Conservation (phyloP, 1,140 invertebrate species). For the Pogonus chalceus region DNA sequence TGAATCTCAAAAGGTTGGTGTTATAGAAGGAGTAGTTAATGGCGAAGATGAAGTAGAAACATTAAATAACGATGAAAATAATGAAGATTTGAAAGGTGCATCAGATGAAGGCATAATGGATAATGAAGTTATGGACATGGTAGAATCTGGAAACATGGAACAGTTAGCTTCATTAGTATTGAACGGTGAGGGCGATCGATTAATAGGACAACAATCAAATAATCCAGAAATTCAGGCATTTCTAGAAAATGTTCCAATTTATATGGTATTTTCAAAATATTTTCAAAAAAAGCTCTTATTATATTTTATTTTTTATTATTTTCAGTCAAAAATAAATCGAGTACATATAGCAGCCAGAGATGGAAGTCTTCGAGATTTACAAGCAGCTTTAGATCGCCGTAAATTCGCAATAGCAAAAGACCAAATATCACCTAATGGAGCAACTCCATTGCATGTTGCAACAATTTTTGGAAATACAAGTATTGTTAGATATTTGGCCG, state of each 20-base stretch:
- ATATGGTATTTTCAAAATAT: slow-evolving; percentile 65
- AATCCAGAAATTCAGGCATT: slow-evolving; percentile 81
- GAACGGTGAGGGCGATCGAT: slow-evolving; percentile 70
- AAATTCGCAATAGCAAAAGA: slow-evolving; percentile 84
- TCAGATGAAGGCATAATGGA: slow-evolving; percentile 30
- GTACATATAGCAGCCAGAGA: slow-evolving; percentile 79
- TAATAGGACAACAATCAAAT: slow-evolving; percentile 60
- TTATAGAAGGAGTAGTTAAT: slow-evolving; percentile 52
- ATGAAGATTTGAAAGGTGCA: slow-evolving; percentile 11
- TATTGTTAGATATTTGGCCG: slow-evolving; percentile 50
- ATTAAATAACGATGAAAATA: slow-evolving; percentile 37
- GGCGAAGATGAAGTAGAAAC: slow-evolving; percentile 51
- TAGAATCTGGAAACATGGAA: slow-evolving; percentile 75
- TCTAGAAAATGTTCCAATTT: slow-evolving; percentile 78
- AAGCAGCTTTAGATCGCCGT: slow-evolving; percentile 76
- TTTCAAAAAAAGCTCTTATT: neutral
- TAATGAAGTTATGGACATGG: slow-evolving; percentile 46
- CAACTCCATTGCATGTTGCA: slow-evolving; percentile 87
- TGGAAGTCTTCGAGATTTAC: slow-evolving; percentile 74
- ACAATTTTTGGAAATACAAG: slow-evolving; percentile 69
- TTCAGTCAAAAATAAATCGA: slow-evolving; percentile 76
- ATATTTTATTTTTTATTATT: neutral
- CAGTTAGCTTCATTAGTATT: slow-evolving; percentile 79
- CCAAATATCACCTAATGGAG: slow-evolving; percentile 66
- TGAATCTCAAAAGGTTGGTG: slow-evolving; percentile 30